phyloP scores from a whole-genome alignment of 2,797 vertebrate species.

The Pantherophis vulpinus region DNA sequence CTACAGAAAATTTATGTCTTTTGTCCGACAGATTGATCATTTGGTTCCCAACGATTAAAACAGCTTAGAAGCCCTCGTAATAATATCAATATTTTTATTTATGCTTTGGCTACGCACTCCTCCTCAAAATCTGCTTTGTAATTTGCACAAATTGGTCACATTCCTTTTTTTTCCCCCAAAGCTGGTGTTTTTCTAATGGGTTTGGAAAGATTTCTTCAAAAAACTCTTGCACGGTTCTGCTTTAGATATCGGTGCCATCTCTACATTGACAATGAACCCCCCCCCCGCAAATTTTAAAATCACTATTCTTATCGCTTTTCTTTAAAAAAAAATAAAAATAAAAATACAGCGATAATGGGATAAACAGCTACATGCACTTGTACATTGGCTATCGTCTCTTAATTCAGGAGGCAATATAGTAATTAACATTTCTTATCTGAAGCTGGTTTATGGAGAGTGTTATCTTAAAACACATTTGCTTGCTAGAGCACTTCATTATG shows the following conservation, averaged over 20 bases:
- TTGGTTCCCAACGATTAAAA: not conserved
- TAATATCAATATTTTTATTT: not conserved
- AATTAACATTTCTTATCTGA: conserved; percentile 57
- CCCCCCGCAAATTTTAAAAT: not conserved
- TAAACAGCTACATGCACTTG: not conserved
- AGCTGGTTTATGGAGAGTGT: conserved; percentile 45
- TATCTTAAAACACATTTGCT: conserved; percentile 46
- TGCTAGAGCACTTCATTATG: conserved; percentile 36
- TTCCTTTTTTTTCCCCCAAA: not conserved
- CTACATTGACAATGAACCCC: not conserved
- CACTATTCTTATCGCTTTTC: not conserved
- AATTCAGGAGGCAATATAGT: conserved; percentile 46
- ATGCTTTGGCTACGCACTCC: not conserved
- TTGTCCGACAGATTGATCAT: not conserved
- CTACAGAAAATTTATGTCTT: not conserved
- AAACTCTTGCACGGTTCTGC: not conserved
- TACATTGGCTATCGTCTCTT: not conserved
- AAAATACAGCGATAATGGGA: not conserved
- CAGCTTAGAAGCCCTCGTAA: not conserved
- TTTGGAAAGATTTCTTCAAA: not conserved
- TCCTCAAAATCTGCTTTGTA: not conserved
- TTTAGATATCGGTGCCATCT: not conserved
- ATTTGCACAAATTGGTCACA: not conserved
- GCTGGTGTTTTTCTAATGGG: not conserved
- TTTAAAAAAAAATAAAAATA: not conserved